These are phyloP conservation scores for Parauchenoglanis punctatus DNA, from an alignment of 2,797 vertebrate species.

Conservation along the genomic window DNA sequence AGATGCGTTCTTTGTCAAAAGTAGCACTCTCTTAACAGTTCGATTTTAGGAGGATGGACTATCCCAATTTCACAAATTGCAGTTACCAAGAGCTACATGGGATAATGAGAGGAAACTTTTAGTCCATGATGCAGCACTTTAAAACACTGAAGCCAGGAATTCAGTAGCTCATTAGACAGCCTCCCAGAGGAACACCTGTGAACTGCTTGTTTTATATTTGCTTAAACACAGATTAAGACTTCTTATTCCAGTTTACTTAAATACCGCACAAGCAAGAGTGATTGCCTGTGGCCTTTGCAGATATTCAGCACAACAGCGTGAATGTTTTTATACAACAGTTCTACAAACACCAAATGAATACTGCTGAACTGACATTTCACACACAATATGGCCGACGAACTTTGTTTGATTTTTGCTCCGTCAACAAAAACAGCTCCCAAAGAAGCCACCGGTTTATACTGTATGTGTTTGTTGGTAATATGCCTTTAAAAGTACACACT, in stretches of 20 bases:
- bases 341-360: not conserved
- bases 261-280: not conserved
- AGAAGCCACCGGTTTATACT: not conserved
- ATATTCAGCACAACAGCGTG: not conserved
- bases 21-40: conserved; percentile 49
- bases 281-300: not conserved
- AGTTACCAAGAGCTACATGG: conserved; percentile 59
- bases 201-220: conserved; percentile 13
- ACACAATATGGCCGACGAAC: not conserved
- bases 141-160: conserved; percentile 6
- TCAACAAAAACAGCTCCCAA: not conserved
- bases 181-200: conserved; percentile 7
- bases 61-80: conserved; percentile 47
- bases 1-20: conserved; percentile 54
- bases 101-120: conserved; percentile 52
- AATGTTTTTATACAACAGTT: not conserved
- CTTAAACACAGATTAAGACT: not conserved
- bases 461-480: not conserved
- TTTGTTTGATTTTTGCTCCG: not conserved
- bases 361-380: not conserved
- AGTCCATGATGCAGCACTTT: conserved; percentile 43
- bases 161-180: conserved; percentile 9
- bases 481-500: not conserved
- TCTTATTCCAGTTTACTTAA: not conserved
- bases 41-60: conserved; percentile 51